phyloP scores from a whole-genome alignment of 2,797 vertebrate genomes.

The Schizopygopsis malacanthus region DNA sequence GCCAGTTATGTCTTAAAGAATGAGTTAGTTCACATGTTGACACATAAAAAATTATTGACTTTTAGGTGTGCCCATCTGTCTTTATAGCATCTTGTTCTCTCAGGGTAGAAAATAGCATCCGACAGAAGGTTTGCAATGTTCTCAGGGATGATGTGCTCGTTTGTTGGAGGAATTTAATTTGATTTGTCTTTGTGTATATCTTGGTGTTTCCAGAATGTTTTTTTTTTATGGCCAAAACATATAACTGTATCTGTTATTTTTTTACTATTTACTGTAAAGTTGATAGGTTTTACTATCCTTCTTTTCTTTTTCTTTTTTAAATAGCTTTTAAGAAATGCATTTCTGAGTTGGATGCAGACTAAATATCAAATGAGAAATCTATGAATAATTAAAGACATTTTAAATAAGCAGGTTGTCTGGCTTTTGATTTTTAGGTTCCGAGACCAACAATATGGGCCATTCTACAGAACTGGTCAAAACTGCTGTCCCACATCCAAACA shows the following conservation, averaged over 20 bases:
- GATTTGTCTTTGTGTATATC: neutral
- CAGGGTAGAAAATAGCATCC: conserved; percentile 8
- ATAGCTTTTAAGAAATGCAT: neutral
- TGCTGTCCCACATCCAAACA: neutral
- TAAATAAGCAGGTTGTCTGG: neutral
- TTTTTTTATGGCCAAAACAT: conserved; percentile 3
- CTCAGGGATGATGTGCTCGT: conserved; percentile 47
- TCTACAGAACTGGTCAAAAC: neutral
- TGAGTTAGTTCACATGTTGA: conserved; percentile 14
- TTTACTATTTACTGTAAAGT: conserved; percentile 42
- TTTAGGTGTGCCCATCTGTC: conserved; percentile 6
- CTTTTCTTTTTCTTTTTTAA: conserved; percentile 11
- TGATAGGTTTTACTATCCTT: conserved; percentile 85
- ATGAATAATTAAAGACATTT: conserved; percentile 12
- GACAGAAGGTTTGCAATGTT: conserved; percentile 29
- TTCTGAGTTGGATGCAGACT: neutral
- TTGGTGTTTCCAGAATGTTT: neutral
- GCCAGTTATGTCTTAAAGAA: conserved; percentile 36
- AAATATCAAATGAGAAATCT: neutral
- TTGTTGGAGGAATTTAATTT: conserved; percentile 8
- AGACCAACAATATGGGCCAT: neutral
- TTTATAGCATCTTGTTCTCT: conserved; percentile 23
- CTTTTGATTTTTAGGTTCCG: neutral
- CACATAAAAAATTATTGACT: neutral
- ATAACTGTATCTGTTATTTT: neutral